Evolutionary conservation across 2,797 vertebrate genomes (phyloP), one percentile per base, ranked within the genome.

Genomic region (Capromys pilorides): DNA sequence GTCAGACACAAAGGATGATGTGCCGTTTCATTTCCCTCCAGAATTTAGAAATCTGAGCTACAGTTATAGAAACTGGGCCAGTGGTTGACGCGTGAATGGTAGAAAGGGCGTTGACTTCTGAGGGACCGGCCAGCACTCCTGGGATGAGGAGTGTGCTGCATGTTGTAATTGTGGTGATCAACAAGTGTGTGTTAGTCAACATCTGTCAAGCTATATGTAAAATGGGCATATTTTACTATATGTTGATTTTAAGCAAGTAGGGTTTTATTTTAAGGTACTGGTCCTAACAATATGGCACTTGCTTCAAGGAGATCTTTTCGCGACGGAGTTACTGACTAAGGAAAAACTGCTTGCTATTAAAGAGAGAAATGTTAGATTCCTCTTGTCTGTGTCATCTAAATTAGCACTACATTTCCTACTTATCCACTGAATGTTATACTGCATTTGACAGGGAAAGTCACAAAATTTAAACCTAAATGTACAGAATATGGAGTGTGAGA

Each of bases 161-260:
- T 78, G 88, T 78, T 31, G 93, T 78, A 54, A 88, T 59, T 64
- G 33, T 66, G 45, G 12, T 14, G 33, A 7, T 66, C 90, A 41
- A 21, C 33, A 77, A 61, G 19, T 39, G 0, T 86, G 33, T 95
- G 21, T 73, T 94, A 71, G 45, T 59, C 54, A 73, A 78, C 82
- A 61, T 11, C 61, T n/a, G 39, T 33, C n/a, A 31, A 90, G 62
- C n/a, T 69, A 0, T 54, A 54, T 62, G 41, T 49, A 75, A 75
- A 81, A 81, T 78, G 6, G 10, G 19, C 78, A 19, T 80, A 51
- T 94, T 92, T 93, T 86, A 85, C 33, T 92, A 8, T 64, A n/a
- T 80, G 10, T 41, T 73, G 26, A 45, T 75, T 94, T 91, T 92
- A 85, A 81, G 12, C 61, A 26, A 69, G 18, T 69, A 21, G 49